Evolutionary conservation across 2,797 vertebrate species (phyloP).

Genomic region (Chlorospingus flavigularis): DNA sequence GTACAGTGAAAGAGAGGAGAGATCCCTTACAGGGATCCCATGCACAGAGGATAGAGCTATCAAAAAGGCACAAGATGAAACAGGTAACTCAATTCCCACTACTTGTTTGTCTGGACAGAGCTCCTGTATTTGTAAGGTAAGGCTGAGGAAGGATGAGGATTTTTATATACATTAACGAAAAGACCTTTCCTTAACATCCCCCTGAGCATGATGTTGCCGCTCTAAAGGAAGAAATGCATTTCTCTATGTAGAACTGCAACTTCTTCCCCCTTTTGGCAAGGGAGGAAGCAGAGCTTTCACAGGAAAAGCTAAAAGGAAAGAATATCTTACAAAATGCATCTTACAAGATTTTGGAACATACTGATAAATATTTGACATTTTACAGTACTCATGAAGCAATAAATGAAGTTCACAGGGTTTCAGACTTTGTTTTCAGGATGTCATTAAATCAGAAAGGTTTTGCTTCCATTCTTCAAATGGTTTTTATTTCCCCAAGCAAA

Average conservation of each 20-base stretch:
- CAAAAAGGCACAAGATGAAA: not conserved
- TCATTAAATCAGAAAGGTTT: slow-evolving; percentile 48
- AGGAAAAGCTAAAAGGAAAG: not conserved
- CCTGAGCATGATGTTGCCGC: not conserved
- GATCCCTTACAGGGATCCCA: not conserved
- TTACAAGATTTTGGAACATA: slow-evolving; percentile 23
- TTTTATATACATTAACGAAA: not conserved
- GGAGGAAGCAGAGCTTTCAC: not conserved
- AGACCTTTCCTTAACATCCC: not conserved
- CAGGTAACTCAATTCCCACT: not conserved
- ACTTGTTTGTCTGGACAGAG: not conserved
- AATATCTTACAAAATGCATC: not conserved
- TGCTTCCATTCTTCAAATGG: slow-evolving; percentile 23
- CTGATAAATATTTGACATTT: slow-evolving; percentile 7
- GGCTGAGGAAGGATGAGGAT: not conserved
- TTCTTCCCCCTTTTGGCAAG: not conserved
- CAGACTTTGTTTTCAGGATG: slow-evolving; percentile 54
- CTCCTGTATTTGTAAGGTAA: not conserved
- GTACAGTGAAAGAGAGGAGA: not conserved
- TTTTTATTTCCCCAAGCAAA: slow-evolving; percentile 36
- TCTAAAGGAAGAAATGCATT: not conserved
- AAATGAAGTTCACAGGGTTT: slow-evolving; percentile 58
- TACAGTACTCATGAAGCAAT: slow-evolving; percentile 42
- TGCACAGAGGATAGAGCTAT: not conserved
- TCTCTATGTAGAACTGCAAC: not conserved